Base-by-base conservation (phyloP, 2,888 invertebrate genomes). In the Leucophenga maculata region DNA sequence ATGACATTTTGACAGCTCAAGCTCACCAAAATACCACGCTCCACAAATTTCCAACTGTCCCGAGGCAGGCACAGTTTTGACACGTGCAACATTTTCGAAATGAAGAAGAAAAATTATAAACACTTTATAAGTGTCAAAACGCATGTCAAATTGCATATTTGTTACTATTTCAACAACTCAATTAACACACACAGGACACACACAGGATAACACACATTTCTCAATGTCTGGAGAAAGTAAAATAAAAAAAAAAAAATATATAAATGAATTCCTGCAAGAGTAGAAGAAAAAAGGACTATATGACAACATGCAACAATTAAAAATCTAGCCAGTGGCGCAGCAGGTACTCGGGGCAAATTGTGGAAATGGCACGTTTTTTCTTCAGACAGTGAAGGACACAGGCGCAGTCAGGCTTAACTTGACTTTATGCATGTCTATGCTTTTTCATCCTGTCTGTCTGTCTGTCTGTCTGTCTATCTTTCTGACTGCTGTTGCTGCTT, bases 271-370 rank as follows among this genome's bases (percentile, higher is more conserved):
- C 26, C 26, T 26, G 26, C 8, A 55, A 9, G 55, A 55, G 3
- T 3, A 22, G 4, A 11, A 55, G 3, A 55, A 18, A 55, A 55
- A 14, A 55, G 22, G n/a, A 57, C 26, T 57, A 18, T 50, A 3
- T 59, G n/a, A 3, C 32, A 32, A 32, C 32, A 16, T 59, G 59
- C 59, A 59, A 59, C 59, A 59, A 59, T 59, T 59, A 59, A 59
- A 59, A 59, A 59, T 32, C 32, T 26, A 16, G n/a, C 59, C 59
- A n/a, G n/a, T 13, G 16, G 59, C 59, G 22, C 22, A n/a, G 59
- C 59, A 59, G 59, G 59, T 59, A 59, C 14, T 14, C 50, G 16
- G 16, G 18, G 32, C 32, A 16, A 32, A 32, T 14, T 16, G 59
- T 31, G 59, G 59, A 2, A 59, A n/a, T 32, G 59, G 59, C 32